Conservation (phyloP, 2,888 invertebrate genomes). For the Andrena marginata region DNA sequence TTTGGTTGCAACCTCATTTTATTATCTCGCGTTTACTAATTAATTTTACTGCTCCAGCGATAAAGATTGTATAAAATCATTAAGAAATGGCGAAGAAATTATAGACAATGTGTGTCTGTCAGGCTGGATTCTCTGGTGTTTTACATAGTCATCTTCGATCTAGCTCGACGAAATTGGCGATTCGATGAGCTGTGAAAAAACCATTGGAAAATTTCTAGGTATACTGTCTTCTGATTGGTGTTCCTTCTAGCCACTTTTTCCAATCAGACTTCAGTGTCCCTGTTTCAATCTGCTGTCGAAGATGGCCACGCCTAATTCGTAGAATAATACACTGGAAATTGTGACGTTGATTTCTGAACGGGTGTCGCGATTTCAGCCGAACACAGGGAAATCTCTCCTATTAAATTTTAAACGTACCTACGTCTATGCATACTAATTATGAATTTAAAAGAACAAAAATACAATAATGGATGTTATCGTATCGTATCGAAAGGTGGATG, state of each 20-base stretch:
- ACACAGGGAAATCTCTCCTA: slow-evolving; percentile 31
- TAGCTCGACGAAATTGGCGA: slow-evolving; percentile 13
- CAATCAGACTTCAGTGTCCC: slow-evolving; percentile 86
- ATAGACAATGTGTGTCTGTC: background rate
- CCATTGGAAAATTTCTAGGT: slow-evolving; percentile 12
- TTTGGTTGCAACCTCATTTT: background rate
- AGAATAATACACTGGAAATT: slow-evolving; percentile 28
- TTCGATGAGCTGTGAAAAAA: background rate
- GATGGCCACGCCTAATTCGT: slow-evolving; percentile 45
- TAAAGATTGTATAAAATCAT: slow-evolving; percentile 20
- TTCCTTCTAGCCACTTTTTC: slow-evolving; percentile 91
- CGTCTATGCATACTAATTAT: slow-evolving; percentile 68
- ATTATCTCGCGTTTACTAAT: slow-evolving; percentile 12
- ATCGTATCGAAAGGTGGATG: slow-evolving; percentile 79
- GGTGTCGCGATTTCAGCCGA: background rate
- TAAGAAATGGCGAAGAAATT: background rate
- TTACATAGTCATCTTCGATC: slow-evolving; percentile 33
- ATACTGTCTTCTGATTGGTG: slow-evolving; percentile 88
- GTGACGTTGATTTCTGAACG: slow-evolving; percentile 22
- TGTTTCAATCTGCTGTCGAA: slow-evolving; percentile 27
- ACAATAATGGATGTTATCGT: slow-evolving; percentile 71
- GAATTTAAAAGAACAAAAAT: slow-evolving; percentile 49
- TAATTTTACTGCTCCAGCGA: background rate
- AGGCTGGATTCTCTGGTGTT: slow-evolving; percentile 35
- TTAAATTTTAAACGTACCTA: slow-evolving; percentile 57